Base-by-base conservation (phyloP, 2,797 vertebrate genomes). In the Phataginus tetradactyla region DNA sequence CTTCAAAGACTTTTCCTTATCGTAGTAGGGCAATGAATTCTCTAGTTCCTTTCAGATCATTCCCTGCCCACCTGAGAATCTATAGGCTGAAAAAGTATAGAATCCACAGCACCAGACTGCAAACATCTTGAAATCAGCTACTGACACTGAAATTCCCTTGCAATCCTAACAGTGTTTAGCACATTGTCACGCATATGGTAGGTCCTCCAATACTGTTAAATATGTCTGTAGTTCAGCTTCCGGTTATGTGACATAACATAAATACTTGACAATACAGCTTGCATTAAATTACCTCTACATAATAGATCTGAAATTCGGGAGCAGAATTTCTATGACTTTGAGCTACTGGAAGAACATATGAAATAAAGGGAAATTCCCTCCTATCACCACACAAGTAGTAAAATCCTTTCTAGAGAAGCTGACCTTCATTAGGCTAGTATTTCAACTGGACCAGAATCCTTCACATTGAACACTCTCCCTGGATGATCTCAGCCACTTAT, bases 281-380 rank as follows among this genome's bases (percentile, higher is more conserved):
- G 64, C n/a, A 64, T 87, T 87, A 87, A 94, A 91, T 92, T 66
- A 81, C 51, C n/a, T 81, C 86, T 71, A 7, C 13, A 42, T 80
- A 80, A 66, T 75, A 45, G 55, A 7, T 80, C 66, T 96, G 90
- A 95, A 75, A 68, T 93, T 91, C 42, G 84, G 72, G 91, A 83
- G 59, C 13, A 39, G 42, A 72, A 86, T 89, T 77, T 92, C 34
- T 71, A 89, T 89, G 79, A 42, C 77, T 59, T 64, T 42, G 21
- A 89, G 7, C 64, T 95, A 59, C 4, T 11, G 20, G 51, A 86
- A 57, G 74, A 90, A 90, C 32, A 74, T 15, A 64, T 23, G 18
- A 74, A 91, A 81, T 39, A 59, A 23, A 21, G 32, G 53, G 8
- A 61, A 37, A 59, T 66, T 17, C 5, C 80, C 42, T 89, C 49